A percentile compares a stretch with the other conserved stretches of the same genome.
phyloP scores from a whole-genome alignment of 2,797 vertebrate genomes.

The Paguma larvata region DNA sequence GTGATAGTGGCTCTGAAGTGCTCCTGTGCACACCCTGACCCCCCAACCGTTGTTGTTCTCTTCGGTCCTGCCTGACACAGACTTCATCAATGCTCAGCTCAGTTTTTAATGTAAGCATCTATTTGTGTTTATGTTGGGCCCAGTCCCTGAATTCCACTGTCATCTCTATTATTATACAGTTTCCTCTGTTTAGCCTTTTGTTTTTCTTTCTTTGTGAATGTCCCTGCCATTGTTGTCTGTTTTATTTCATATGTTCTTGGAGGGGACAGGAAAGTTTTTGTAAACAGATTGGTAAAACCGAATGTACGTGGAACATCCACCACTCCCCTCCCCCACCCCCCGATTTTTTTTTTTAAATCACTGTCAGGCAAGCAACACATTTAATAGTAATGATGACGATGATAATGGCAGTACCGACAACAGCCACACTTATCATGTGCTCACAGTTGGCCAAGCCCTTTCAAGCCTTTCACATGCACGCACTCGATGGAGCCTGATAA shows the following conservation, averaged over 20 bases:
- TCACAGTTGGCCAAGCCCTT: background rate
- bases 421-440: background rate
- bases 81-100: background rate
- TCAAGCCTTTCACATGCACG: background rate
- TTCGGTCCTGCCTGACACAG: background rate
- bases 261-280: background rate
- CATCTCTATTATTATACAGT: conserved; percentile 15
- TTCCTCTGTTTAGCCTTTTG: conserved; percentile 51
- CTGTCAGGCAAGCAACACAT: background rate
- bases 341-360: too few species aligned
- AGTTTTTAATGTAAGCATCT: background rate
- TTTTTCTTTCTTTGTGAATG: conserved; percentile 30
- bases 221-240: background rate
- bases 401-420: background rate
- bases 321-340: background rate
- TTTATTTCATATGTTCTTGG: background rate
- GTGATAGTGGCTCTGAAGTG: background rate
- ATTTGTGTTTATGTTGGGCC: background rate
- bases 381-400: background rate
- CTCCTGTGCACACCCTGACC: background rate
- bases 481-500: background rate
- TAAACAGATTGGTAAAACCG: background rate
- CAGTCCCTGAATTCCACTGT: background rate
- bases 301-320: background rate
- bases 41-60: background rate